Conservation (phyloP, 2,797 vertebrate species). For the Silurus aristotelis region DNA sequence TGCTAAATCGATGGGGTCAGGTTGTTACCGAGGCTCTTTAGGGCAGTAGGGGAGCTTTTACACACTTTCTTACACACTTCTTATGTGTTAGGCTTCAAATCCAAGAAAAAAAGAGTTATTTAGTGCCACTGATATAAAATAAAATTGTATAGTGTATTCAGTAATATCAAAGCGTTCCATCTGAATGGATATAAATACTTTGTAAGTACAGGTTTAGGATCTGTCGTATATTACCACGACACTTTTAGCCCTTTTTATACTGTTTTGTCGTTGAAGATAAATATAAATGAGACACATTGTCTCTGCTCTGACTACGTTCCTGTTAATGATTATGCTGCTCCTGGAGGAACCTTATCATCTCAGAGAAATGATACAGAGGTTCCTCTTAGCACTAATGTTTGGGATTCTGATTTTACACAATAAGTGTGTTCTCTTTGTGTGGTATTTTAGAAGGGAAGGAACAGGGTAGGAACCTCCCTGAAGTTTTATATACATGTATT, state of each 20-base stretch:
- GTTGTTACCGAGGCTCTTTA: conserved; percentile 7
- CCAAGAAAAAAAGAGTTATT: neutral
- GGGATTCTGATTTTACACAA: neutral
- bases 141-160: neutral
- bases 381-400: neutral
- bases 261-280: neutral
- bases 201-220: neutral
- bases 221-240: neutral
- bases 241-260: neutral
- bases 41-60: neutral
- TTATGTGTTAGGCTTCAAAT: neutral
- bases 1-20: conserved; percentile 20
- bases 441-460: neutral
- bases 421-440: neutral
- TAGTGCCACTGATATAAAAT: neutral
- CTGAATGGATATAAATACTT: neutral
- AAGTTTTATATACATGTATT: too few relatives aligned
- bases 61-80: conserved; percentile 14
- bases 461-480: neutral
- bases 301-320: neutral
- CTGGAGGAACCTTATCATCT: neutral
- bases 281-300: neutral
- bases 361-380: neutral
- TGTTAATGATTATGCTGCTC: neutral
- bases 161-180: neutral